Conservation (phyloP, 2,888 invertebrate genomes). For the Ceramica pisi region DNA sequence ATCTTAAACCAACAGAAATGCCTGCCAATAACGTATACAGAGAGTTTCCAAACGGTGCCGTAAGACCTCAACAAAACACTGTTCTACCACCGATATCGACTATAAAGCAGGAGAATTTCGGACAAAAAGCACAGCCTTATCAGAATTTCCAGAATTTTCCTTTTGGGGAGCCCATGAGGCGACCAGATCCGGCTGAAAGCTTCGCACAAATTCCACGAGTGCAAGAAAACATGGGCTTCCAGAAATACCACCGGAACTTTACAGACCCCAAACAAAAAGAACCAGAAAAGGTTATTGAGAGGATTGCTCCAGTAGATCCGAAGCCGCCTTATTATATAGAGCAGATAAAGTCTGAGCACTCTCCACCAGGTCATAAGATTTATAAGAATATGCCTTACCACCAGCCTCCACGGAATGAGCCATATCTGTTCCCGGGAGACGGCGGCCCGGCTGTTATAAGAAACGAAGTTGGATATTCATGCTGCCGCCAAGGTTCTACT, state of each 20-base stretch:
- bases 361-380: conserved; percentile 89
- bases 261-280: conserved; percentile 77
- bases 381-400: conserved; percentile 87
- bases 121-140: conserved; percentile 80
- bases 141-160: conserved; percentile 82
- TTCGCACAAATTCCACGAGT: conserved; percentile 78
- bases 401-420: conserved; percentile 83
- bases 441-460: conserved; percentile 92
- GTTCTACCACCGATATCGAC: conserved; percentile 88
- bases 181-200: conserved; percentile 74
- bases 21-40: conserved; percentile 75
- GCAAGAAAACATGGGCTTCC: conserved; percentile 85
- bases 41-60: conserved; percentile 80
- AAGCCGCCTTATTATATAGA: conserved; percentile 88
- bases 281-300: conserved; percentile 71
- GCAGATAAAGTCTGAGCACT: conserved; percentile 90
- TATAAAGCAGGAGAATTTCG: conserved; percentile 88
- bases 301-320: conserved; percentile 72
- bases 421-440: conserved; percentile 92
- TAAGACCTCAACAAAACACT: conserved; percentile 78
- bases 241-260: conserved; percentile 83
- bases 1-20: conserved; percentile 76
- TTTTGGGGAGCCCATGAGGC: conserved; percentile 74
- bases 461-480: conserved; percentile 93
- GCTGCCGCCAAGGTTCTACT: conserved; percentile 94